Conservation (phyloP, 2,888 invertebrate species). For the Andrena hattorfiana region DNA sequence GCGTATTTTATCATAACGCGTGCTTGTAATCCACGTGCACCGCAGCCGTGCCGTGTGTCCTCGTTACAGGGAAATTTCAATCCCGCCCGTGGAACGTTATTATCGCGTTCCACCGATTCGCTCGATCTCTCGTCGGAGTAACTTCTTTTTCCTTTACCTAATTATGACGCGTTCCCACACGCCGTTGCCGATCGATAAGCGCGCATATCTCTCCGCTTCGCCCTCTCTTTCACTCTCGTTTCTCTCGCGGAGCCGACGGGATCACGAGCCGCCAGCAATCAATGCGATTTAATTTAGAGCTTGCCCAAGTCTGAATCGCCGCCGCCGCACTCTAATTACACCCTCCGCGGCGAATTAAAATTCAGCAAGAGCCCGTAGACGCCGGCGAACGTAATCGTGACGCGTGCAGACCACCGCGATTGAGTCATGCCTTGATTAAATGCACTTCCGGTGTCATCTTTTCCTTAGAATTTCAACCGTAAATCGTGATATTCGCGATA, state of each 20-base stretch:
- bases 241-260: slow-evolving; percentile 40
- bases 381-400: slow-evolving; percentile 49
- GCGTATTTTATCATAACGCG: slow-evolving; percentile 53
- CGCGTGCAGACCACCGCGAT: slow-evolving; percentile 38
- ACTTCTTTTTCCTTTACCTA: slow-evolving; percentile 58
- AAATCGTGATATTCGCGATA: background rate
- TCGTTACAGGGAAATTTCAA: slow-evolving; percentile 59
- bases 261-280: slow-evolving; percentile 43
- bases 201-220: slow-evolving; percentile 29
- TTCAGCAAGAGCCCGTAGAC: slow-evolving; percentile 70
- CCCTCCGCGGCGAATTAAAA: slow-evolving; percentile 71
- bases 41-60: slow-evolving; percentile 28
- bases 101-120: slow-evolving; percentile 51
- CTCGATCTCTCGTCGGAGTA: slow-evolving; percentile 14
- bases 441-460: background rate
- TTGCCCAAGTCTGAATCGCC: slow-evolving; percentile 70
- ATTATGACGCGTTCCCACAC: slow-evolving; percentile 68
- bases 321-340: slow-evolving; percentile 75
- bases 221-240: slow-evolving; percentile 9
- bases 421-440: background rate
- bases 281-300: slow-evolving; percentile 73
- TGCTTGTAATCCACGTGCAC: slow-evolving; percentile 18
- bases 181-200: slow-evolving; percentile 36
- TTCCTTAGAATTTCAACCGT: slow-evolving; percentile 2
- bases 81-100: slow-evolving; percentile 25